Percentiles rank a stretch among this genome's conserved stretches.
These are phyloP conservation scores for Oreochromis grahami DNA, from an alignment of 2,797 vertebrate species.

Conservation along the genomic window DNA sequence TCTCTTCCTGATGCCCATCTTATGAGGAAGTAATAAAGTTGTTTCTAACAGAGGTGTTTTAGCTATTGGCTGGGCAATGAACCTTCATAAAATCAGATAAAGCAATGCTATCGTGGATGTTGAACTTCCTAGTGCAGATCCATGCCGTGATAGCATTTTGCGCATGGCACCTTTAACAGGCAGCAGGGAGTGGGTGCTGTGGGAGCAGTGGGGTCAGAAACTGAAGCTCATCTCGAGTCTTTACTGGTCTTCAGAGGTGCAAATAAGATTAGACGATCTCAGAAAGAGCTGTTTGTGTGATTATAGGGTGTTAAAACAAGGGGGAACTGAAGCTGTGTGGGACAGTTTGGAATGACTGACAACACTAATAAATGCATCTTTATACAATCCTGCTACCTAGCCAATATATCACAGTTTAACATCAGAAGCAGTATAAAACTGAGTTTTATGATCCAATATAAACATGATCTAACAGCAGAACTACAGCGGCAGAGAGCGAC, in stretches of 20 bases:
- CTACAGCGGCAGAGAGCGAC: not conserved
- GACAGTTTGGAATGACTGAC: not conserved
- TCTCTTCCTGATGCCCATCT: accelerated
- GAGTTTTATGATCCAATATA: not conserved
- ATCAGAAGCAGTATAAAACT: not conserved
- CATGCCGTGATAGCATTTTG: not conserved
- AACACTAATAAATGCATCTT: not conserved
- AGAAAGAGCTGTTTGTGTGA: not conserved
- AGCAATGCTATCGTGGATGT: not conserved
- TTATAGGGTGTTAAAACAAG: not conserved
- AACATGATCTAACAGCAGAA: not conserved
- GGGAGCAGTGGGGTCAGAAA: not conserved
- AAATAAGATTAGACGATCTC: not conserved
- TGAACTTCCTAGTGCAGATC: not conserved
- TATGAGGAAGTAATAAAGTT: not conserved
- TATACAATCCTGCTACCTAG: not conserved
- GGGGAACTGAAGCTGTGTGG: not conserved
- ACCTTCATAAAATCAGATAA: not conserved
- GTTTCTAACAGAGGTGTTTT: not conserved
- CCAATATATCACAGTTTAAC: not conserved
- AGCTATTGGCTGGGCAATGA: not conserved
- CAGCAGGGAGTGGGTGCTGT: not conserved
- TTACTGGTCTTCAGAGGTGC: not conserved
- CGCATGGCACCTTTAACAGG: not conserved
- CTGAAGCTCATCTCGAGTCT: not conserved